Percentiles rank a stretch among this genome's conserved stretches.
phyloP scores from a whole-genome alignment of 2,797 vertebrate species.

The Muscicapa comitata region DNA sequence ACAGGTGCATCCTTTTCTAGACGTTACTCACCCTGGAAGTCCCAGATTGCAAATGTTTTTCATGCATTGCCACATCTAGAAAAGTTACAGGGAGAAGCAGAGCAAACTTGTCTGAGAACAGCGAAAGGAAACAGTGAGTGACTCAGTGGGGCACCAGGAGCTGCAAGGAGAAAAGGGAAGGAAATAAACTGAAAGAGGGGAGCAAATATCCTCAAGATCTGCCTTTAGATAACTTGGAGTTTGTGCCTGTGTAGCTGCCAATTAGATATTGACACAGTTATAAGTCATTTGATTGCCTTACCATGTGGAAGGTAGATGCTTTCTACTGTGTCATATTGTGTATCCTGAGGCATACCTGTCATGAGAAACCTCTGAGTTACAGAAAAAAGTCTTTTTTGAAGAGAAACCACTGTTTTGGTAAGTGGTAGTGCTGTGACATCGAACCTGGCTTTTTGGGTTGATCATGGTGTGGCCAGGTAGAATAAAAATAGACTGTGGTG shows the following conservation, averaged over 20 bases:
- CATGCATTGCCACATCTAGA: neutral
- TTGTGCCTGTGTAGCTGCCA: neutral
- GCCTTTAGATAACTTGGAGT: neutral
- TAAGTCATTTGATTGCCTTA: neutral
- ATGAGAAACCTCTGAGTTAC: neutral
- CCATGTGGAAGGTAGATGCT: neutral
- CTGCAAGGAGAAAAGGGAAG: neutral
- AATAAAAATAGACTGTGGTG: constrained; percentile 48
- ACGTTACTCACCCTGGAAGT: neutral
- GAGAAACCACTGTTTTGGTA: neutral
- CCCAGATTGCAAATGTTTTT: neutral
- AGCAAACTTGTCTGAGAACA: neutral
- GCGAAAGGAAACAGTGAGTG: neutral
- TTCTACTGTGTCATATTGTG: neutral
- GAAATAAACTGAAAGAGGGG: neutral
- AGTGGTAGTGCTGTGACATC: neutral
- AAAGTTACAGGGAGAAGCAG: neutral
- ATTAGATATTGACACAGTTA: neutral
- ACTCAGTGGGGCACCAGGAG: neutral
- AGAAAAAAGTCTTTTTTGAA: neutral
- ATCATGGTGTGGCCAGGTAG: neutral
- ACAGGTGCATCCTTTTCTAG: neutral
- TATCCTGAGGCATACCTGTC: neutral
- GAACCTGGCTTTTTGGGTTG: neutral
- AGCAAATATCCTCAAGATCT: neutral